Conservation (phyloP, 1,140 invertebrate genomes). For the Phortica variegata region DNA sequence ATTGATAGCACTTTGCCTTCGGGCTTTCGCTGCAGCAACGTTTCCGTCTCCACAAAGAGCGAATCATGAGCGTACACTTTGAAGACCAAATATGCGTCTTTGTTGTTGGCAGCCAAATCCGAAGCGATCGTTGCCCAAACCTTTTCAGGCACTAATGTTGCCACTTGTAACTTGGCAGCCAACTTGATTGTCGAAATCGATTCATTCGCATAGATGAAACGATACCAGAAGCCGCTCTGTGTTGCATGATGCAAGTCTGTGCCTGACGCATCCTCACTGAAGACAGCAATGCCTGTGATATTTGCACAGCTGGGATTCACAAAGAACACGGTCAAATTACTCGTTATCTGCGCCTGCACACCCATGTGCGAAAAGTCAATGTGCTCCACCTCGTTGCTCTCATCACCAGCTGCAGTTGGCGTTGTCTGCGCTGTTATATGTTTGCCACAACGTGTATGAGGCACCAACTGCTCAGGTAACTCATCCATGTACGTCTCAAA, state of each 20-base stretch:
- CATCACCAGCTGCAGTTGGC: not conserved
- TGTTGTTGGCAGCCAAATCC: not conserved
- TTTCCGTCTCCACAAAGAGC: slow-evolving; percentile 38
- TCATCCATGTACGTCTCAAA: slow-evolving; percentile 42
- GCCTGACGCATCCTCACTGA: not conserved
- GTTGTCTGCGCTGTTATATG: not conserved
- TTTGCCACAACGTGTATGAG: slow-evolving; percentile 10
- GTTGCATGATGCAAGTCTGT: not conserved
- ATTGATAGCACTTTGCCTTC: slow-evolving; percentile 41
- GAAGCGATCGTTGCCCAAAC: slow-evolving; percentile 19
- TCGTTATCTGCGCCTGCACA: slow-evolving; percentile 26
- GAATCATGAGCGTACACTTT: slow-evolving; percentile 42
- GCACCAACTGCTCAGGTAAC: slow-evolving; percentile 23
- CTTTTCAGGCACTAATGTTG: slow-evolving; percentile 26
- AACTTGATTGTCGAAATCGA: slow-evolving; percentile 12
- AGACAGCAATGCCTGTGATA: slow-evolving; percentile 41
- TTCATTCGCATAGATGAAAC: slow-evolving; percentile 35
- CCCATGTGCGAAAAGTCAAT: slow-evolving; percentile 19
- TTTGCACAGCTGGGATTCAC: slow-evolving; percentile 35
- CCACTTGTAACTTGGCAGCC: slow-evolving; percentile 26
- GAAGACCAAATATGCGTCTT: slow-evolving; percentile 27
- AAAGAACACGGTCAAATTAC: slow-evolving; percentile 44
- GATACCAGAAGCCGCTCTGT: slow-evolving; percentile 34
- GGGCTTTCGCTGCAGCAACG: slow-evolving; percentile 14
- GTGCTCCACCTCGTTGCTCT: slow-evolving; percentile 8